A percentile compares a stretch with the other conserved stretches of the same genome.
These are phyloP conservation scores for Cheilosia impressa DNA, from an alignment of 2,888 invertebrate species.

Conservation along the genomic window DNA sequence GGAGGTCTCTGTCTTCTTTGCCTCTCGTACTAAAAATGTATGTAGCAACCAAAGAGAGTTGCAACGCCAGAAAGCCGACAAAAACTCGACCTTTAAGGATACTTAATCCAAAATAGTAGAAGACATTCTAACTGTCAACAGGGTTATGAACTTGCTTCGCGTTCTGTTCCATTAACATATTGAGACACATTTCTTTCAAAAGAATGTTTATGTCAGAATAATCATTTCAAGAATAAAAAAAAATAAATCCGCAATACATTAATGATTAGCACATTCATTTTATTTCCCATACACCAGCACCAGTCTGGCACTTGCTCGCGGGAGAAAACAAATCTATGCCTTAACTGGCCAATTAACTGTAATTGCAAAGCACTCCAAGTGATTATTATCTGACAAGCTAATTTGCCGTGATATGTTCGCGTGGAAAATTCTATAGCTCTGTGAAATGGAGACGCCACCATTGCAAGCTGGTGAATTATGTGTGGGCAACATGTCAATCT, in stretches of 20 bases:
- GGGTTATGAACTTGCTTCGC: too few relatives aligned
- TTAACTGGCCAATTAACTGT: constrained; percentile 54
- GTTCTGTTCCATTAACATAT: too few relatives aligned
- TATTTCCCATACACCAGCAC: constrained; percentile 30
- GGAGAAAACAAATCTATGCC: constrained; percentile 29
- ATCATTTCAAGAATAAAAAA: too few relatives aligned
- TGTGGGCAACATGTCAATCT: constrained; percentile 47
- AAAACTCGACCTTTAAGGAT: too few relatives aligned
- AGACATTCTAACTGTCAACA: too few relatives aligned
- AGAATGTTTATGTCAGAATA: too few relatives aligned
- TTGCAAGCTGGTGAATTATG: constrained; percentile 10
- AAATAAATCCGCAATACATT: background rate
- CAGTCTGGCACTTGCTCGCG: constrained; percentile 40
- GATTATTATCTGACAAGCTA: constrained; percentile 62
- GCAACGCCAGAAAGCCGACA: too few relatives aligned
- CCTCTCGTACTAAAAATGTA: too few relatives aligned
- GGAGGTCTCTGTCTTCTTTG: too few relatives aligned
- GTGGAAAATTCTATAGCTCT: constrained; percentile 52
- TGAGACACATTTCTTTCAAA: too few relatives aligned
- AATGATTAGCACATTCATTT: constrained; percentile 32
- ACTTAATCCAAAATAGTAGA: too few relatives aligned
- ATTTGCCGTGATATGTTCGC: constrained; percentile 61
- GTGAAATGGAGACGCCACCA: constrained; percentile 53
- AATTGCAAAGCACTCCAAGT: constrained; percentile 56
- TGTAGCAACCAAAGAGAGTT: too few relatives aligned